These are phyloP conservation scores for Leucopsar rothschildi DNA, from an alignment of 2,113 vertebrate genomes.

Conservation along the genomic window DNA sequence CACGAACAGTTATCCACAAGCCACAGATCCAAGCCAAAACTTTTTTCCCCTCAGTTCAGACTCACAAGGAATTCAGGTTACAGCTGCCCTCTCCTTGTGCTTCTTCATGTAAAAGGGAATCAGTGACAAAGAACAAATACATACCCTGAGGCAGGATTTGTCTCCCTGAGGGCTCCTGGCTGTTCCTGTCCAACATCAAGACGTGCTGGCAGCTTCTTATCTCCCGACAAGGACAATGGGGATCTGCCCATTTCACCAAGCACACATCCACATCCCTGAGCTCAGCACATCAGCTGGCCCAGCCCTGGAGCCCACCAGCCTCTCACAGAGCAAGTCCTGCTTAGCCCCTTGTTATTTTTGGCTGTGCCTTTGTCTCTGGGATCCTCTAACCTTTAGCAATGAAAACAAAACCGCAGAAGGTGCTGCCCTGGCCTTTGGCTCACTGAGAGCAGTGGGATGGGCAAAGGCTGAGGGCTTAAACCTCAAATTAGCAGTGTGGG, in stretches of 20 bases:
- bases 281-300: background rate
- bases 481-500: background rate
- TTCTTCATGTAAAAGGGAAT: background rate
- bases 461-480: background rate
- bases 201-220: background rate
- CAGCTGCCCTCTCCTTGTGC: background rate
- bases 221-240: rapidly evolving
- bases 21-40: background rate
- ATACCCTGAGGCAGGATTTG: background rate
- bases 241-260: background rate
- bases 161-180: background rate
- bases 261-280: background rate
- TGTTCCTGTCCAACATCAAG: background rate
- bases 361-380: slow-evolving; percentile 18
- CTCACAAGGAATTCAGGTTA: background rate
- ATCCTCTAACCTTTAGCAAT: slow-evolving; percentile 13
- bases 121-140: background rate
- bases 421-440: slow-evolving; percentile 7
- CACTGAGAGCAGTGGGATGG: background rate
- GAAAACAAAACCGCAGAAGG: slow-evolving; percentile 15
- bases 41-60: background rate
- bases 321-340: background rate
- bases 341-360: slow-evolving; percentile 18
- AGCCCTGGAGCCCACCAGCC: background rate
- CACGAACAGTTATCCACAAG: rapidly evolving